Evolutionary conservation across 2,797 vertebrate species (phyloP).

Genomic region (Ibycter americanus): DNA sequence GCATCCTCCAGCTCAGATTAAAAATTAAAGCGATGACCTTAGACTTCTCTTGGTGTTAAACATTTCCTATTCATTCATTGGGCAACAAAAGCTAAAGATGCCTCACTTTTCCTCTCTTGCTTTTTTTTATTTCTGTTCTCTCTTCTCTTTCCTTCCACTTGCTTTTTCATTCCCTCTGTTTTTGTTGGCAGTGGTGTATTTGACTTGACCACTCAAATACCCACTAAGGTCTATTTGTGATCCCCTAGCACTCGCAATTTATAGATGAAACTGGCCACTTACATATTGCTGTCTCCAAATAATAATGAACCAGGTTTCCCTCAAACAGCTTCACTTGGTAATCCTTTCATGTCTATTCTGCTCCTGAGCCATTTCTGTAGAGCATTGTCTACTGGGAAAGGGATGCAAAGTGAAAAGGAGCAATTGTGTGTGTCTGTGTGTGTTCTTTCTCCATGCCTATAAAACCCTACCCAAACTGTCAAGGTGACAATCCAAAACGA

Average conservation of each 20-base stretch:
- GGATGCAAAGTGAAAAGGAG: constrained; percentile 67
- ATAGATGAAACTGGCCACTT: constrained; percentile 31
- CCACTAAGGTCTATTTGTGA: not conserved
- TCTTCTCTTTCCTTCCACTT: not conserved
- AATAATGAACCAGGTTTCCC: constrained; percentile 34
- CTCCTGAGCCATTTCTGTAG: constrained; percentile 69
- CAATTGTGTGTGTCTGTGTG: constrained; percentile 55
- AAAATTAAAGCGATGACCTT: not conserved
- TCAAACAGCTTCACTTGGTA: constrained; percentile 61
- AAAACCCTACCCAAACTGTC: constrained; percentile 80
- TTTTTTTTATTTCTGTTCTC: not conserved
- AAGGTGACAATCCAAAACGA: constrained; percentile 84
- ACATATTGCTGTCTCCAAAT: constrained; percentile 38
- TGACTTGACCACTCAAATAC: not conserved
- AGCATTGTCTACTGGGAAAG: constrained; percentile 70
- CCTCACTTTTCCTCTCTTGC: not conserved
- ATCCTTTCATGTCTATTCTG: constrained; percentile 75
- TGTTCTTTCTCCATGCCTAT: constrained; percentile 73
- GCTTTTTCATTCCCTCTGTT: not conserved
- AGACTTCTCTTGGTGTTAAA: not conserved
- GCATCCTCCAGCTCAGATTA: not conserved
- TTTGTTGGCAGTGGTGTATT: not conserved
- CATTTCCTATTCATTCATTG: not conserved
- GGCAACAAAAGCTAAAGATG: not conserved
- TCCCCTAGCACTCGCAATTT: not conserved